These are phyloP conservation scores for Hemaris fuciformis DNA, from an alignment of 2,888 invertebrate species.

Conservation along the genomic window DNA sequence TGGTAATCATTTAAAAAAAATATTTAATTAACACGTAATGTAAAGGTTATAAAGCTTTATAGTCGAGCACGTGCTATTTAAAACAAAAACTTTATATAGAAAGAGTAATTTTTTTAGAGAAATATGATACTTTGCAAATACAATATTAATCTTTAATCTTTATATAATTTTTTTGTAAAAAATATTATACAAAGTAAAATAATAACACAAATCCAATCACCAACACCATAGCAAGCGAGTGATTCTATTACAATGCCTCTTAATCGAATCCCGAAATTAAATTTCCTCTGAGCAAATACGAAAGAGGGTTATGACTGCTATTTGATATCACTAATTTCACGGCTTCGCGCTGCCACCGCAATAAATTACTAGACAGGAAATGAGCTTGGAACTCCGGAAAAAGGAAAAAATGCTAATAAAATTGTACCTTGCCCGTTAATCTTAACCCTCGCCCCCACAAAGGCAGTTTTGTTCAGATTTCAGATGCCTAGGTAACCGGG, in stretches of 20 bases:
- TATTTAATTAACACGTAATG: too few relatives aligned
- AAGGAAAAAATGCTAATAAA: constrained; percentile 78
- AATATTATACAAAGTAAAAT: too few relatives aligned
- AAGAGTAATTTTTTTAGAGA: too few relatives aligned
- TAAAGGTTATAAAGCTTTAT: too few relatives aligned
- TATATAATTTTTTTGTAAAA: too few relatives aligned
- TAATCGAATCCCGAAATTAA: constrained; percentile 53
- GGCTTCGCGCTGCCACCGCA: constrained; percentile 55
- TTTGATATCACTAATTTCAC: constrained; percentile 72
- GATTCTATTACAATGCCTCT: constrained; percentile 20
- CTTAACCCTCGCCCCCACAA: constrained; percentile 59
- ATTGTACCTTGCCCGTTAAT: constrained; percentile 73
- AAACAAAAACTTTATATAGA: too few relatives aligned
- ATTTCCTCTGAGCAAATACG: constrained; percentile 50
- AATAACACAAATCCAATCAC: too few relatives aligned
- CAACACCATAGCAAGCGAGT: not conserved
- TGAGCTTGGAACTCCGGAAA: constrained; percentile 69
- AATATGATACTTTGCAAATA: too few relatives aligned
- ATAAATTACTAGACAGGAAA: constrained; percentile 74
- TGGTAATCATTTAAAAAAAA: not conserved
- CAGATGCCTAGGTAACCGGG: constrained; percentile 33
- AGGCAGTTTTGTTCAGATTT: constrained; percentile 63
- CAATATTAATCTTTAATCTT: too few relatives aligned
- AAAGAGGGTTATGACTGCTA: constrained; percentile 55
- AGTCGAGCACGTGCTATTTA: too few relatives aligned